phyloP scores from a whole-genome alignment of 2,888 invertebrate genomes.

The Callosobruchus maculatus region DNA sequence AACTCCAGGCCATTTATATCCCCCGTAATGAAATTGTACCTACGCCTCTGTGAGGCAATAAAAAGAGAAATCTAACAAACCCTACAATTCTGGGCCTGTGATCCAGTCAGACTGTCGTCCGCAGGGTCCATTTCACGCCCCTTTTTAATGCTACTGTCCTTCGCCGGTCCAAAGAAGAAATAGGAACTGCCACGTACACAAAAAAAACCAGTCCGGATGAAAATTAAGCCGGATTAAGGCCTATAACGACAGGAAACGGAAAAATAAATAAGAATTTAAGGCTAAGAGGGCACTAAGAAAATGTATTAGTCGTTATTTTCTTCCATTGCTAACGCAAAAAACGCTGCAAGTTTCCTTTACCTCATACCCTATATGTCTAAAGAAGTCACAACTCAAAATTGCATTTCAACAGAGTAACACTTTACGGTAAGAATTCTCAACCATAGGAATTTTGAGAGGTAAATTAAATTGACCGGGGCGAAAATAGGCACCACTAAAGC shows the following conservation, averaged over 20 bases:
- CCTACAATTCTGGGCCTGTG: background rate
- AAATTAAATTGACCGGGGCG: too few species aligned
- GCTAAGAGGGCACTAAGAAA: background rate
- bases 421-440: too few species aligned
- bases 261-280: conserved; percentile 44
- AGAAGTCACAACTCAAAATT: too few species aligned
- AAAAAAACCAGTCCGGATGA: conserved; percentile 40
- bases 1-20: too few species aligned
- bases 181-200: conserved; percentile 20
- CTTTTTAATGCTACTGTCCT: conserved; percentile 31
- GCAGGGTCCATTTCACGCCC: conserved; percentile 42
- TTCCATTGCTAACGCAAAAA: too few species aligned
- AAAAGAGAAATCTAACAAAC: conserved; percentile 16
- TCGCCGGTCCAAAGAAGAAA: conserved; percentile 6
- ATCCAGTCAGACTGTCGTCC: conserved; percentile 21
- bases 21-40: too few species aligned
- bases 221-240: conserved; percentile 48
- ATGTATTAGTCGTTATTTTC: too few species aligned
- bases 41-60: conserved; percentile 21
- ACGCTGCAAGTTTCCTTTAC: too few species aligned
- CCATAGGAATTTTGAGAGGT: too few species aligned
- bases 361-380: too few species aligned
- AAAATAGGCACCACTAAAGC: too few species aligned
- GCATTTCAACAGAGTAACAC: too few species aligned
- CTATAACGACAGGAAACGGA: conserved; percentile 46